Evolutionary conservation across 2,113 vertebrate species (phyloP).

Genomic region (Platichthys stellatus): DNA sequence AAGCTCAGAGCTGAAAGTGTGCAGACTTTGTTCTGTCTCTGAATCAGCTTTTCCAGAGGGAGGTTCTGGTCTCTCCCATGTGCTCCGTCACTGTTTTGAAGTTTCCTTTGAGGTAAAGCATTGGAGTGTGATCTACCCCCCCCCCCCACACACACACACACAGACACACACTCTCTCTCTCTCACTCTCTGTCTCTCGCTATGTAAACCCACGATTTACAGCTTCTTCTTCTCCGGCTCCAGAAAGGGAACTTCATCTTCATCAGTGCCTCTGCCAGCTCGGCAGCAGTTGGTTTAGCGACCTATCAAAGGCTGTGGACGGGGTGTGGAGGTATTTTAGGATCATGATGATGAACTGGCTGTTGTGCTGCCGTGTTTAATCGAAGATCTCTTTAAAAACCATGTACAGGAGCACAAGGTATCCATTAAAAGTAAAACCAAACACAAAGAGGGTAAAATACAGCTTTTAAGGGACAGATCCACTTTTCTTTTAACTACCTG

Average conservation of each 20-base stretch:
- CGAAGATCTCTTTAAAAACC: neutral
- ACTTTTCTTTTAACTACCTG: neutral
- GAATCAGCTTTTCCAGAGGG: slow-evolving; percentile 16
- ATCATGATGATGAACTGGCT: slow-evolving; percentile 19
- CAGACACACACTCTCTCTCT: neutral
- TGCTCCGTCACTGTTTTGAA: slow-evolving; percentile 58
- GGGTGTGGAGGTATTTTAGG: slow-evolving; percentile 31
- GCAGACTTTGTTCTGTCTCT: slow-evolving; percentile 12
- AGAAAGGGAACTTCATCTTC: slow-evolving; percentile 51
- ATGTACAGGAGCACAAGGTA: neutral
- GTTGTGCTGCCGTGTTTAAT: slow-evolving; percentile 15
- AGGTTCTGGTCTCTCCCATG: slow-evolving; percentile 40
- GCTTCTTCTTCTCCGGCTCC: slow-evolving; percentile 45
- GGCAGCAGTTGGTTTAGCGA: slow-evolving; percentile 29
- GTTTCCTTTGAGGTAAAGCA: slow-evolving; percentile 71
- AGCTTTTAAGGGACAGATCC: neutral
- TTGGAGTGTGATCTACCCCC: slow-evolving; percentile 48
- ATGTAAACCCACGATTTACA: slow-evolving; percentile 61
- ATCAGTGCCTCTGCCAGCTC: slow-evolving; percentile 40
- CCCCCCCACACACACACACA: neutral
- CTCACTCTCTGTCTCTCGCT: slow-evolving; percentile 14
- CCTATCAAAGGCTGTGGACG: slow-evolving; percentile 21
- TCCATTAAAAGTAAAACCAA: too few species aligned
- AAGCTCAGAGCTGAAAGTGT: neutral
- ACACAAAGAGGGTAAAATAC: neutral